Percentiles rank a stretch among this genome's conserved stretches.
These are phyloP conservation scores for Drosophila kohkoa DNA, from an alignment of 1,140 invertebrate species.

Conservation along the genomic window DNA sequence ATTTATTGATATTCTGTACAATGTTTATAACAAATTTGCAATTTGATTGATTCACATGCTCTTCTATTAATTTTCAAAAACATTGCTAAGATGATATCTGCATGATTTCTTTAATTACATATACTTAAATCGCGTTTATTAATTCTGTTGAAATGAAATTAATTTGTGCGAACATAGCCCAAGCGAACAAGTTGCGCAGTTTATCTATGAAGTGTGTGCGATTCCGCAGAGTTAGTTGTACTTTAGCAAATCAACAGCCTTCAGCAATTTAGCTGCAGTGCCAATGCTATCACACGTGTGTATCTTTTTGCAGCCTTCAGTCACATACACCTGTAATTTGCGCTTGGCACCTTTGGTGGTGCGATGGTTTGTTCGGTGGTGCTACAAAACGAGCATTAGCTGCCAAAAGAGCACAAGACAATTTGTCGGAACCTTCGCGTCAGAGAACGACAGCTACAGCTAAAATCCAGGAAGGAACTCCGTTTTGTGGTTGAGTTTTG, in stretches of 20 bases:
- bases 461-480: constrained; percentile 43
- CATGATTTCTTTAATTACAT: not conserved
- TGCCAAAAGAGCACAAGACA: constrained; percentile 61
- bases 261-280: constrained; percentile 43
- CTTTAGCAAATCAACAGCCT: constrained; percentile 55
- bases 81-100: not conserved
- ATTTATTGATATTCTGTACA: not conserved
- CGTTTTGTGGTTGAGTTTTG: constrained; percentile 1
- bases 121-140: not conserved
- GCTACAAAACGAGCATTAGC: constrained; percentile 46
- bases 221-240: constrained; percentile 42
- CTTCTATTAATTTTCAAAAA: not conserved
- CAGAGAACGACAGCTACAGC: constrained; percentile 18
- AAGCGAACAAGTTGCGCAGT: not conserved
- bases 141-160: constrained; percentile 9
- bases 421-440: constrained; percentile 60
- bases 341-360: constrained; percentile 36
- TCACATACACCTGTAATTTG: constrained; percentile 77
- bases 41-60: not conserved
- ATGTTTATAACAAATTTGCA: not conserved
- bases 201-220: constrained; percentile 19
- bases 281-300: constrained; percentile 66
- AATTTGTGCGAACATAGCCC: constrained; percentile 1
- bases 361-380: not conserved
- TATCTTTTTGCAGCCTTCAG: constrained; percentile 58